Evolutionary conservation across 1,140 invertebrate species (phyloP), one percentile per base, ranked within the genome.

Genomic region (Schlechtendalia chinensis): DNA sequence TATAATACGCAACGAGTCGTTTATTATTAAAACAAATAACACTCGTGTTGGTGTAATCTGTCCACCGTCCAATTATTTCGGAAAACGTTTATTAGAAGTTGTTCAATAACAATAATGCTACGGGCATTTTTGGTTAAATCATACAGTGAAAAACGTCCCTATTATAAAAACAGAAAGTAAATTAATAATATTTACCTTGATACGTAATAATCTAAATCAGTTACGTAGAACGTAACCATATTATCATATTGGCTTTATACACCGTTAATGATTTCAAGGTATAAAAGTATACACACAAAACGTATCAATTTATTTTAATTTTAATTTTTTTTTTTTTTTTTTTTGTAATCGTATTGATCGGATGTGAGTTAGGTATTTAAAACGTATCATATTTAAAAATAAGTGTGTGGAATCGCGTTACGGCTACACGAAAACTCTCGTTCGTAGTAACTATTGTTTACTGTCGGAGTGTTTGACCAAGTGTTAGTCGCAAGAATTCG

Each of bases 151-250:
- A 50, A 58, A 58, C n/a, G 3, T 6, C 16, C 0, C 16, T 8
- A 54, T 0, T 22, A 22, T 58, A 22, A 22, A 58, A 58, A 58
- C 54, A 58, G 19, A 58, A 58, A 58, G 54, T 58, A 58, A 8
- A 10, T 58, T 19, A 5, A 54, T 54, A 54, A 58, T 58, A 22
- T 22, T 58, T 58, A 58, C 54, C n/a, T 58, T 22, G n/a, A 10
- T 58, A 58, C n/a, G n/a, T 58, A 22, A 22, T 58, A 58, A 22
- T 58, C n/a, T 58, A 58, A 58, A 58, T 58, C 54, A 22, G 54
- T 22, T 58, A 58, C 10, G 54, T 58, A 22, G 6, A 58, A 58
- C 16, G 22, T 50, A 14, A 4, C 10, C 47, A 50, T 50, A 50
- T 6, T 50, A 50, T 6, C 12, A 50, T 12, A 50, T 50, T 45